Percentiles rank a stretch among this genome's conserved stretches.
phyloP scores from a whole-genome alignment of 2,888 invertebrate species.

The Acrocyrtus sp. region DNA sequence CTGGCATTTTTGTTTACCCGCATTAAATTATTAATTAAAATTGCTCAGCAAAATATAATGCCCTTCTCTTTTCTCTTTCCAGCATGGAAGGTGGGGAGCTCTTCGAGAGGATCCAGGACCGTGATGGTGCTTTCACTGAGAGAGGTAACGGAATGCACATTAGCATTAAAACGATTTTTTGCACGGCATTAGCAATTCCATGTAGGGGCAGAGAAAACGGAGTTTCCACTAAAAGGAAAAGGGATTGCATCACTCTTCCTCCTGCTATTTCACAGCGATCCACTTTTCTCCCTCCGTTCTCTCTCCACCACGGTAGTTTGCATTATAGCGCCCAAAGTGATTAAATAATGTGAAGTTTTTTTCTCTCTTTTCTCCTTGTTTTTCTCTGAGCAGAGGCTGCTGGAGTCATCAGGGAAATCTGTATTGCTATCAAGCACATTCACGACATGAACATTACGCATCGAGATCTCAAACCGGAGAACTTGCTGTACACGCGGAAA shows the following conservation, averaged over 20 bases:
- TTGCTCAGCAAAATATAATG: too few species aligned
- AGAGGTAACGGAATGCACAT: conserved; percentile 78
- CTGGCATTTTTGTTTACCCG: too few species aligned
- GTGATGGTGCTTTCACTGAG: conserved; percentile 96
- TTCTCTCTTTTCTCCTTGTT: not conserved
- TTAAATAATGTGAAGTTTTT: not conserved
- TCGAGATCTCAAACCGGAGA: conserved; percentile 97
- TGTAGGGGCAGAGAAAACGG: too few species aligned
- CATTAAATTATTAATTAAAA: too few species aligned
- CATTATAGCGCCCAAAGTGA: not conserved
- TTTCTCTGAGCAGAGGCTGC: conserved; percentile 78
- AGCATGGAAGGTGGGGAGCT: conserved; percentile 98
- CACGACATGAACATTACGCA: conserved; percentile 97
- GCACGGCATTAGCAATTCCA: too few species aligned
- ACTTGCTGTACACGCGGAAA: conserved; percentile 86
- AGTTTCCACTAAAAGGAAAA: not conserved
- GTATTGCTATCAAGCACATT: conserved; percentile 91
- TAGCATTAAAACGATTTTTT: too few species aligned
- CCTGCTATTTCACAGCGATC: not conserved
- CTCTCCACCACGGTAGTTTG: too few species aligned
- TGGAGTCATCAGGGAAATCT: conserved; percentile 95
- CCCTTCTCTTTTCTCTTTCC: conserved; percentile 20
- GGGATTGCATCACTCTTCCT: not conserved
- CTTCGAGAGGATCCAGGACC: conserved; percentile 96
- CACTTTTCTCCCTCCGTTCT: too few species aligned